Evolutionary conservation across 2,888 invertebrate species (phyloP), one percentile per base, ranked within the genome.

Genomic region (Drosophila mettleri): DNA sequence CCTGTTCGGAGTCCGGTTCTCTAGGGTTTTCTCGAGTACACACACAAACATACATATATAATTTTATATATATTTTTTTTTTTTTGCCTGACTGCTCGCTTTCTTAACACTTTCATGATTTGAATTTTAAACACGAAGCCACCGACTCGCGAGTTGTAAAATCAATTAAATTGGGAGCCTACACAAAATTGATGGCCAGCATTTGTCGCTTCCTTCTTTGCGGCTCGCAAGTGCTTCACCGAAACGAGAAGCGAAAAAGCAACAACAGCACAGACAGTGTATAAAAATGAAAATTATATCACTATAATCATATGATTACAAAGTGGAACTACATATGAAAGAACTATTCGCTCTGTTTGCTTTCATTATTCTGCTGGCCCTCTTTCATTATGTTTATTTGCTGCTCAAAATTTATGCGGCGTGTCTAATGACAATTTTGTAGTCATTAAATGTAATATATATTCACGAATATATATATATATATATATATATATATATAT

Each of bases 21-120:
- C 76, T 75, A 76, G 72, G 72, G 75, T 72, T 76, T 57, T 41
- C 39, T 59, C 22, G 33, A 22, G 31, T 49, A n/a, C 34, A 34
- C 31, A 14, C 46, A 29, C 29, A 29, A 12, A 46, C 3, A 27
- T 33, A 46, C 1, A 31, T 43, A 52, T 8, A 20, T 31, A 39
- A n/a, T 27, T 12, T 14, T 31, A 29, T 20, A 16, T 16, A 9
- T 20, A 2, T 39, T 14, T 62, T n/a, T 49, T 45, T 53, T 53
- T 67, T 39, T 54, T 53, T 61, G 63, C 39, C 39, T 70, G 63
- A 14, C 39, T 64, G 60, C 45, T 71, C 69, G 74, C 67, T 86
- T 83, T 76, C 81, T 80, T 83, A 83, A 83, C 83, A 83, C 86
- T 83, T 86, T 86, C 81, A 71, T 86, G 80, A 83, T 83, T 86